Conservation (phyloP, 2,888 invertebrate species). For the Cataglyphis livida region DNA sequence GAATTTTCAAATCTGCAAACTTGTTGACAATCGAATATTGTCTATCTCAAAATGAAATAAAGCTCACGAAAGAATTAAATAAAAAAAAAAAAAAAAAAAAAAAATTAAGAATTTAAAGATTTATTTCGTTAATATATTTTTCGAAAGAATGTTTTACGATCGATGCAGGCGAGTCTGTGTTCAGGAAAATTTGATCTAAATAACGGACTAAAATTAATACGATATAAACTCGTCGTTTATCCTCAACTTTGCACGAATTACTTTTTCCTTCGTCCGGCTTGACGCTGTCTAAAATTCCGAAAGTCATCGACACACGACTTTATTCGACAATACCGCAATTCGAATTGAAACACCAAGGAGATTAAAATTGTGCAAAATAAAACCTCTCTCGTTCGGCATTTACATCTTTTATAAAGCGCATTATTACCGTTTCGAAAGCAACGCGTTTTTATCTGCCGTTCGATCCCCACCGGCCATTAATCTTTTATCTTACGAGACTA, state of each 20-base stretch:
- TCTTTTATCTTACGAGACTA: constrained; percentile 31
- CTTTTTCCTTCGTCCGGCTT: neutral
- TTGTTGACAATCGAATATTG: neutral
- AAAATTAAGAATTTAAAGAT: neutral
- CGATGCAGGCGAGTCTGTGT: neutral
- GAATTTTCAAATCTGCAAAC: neutral
- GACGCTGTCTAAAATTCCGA: constrained; percentile 20
- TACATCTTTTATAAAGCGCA: constrained; percentile 22
- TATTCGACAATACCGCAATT: neutral
- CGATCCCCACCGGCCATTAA: constrained; percentile 30
- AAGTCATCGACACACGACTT: neutral
- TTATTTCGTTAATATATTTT: neutral
- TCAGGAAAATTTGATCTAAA: constrained; percentile 38
- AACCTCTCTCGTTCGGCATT: constrained; percentile 9
- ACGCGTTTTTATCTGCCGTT: constrained; percentile 18
- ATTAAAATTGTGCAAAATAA: constrained; percentile 17
- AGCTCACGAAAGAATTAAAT: neutral
- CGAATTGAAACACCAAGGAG: neutral
- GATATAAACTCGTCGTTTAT: constrained; percentile 17
- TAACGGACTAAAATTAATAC: constrained; percentile 35
- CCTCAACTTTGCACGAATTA: constrained; percentile 1
- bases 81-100: neutral
- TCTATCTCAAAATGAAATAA: neutral
- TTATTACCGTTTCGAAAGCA: constrained; percentile 30
- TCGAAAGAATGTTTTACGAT: neutral